Evolutionary conservation across 2,888 invertebrate species (phyloP), one percentile per base, ranked within the genome.

Genomic region (Ormyrus labotus): DNA sequence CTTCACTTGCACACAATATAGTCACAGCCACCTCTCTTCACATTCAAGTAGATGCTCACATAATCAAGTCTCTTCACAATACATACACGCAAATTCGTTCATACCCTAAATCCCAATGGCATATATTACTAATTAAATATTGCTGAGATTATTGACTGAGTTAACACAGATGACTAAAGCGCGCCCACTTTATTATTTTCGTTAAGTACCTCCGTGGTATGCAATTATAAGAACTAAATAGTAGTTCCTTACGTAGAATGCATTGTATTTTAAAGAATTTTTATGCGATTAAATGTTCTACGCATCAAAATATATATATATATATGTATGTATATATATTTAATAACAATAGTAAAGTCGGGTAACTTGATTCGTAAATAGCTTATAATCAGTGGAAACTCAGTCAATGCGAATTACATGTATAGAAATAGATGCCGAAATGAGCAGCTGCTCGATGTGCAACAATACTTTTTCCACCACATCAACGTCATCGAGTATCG

Each of bases 341-440:
- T 55, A 55, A 64, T 75, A 80, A 79, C 69, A 81, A 73, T 73
- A 72, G 60, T 78, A 51, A 68, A 76, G 47, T 70, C 50, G 64
- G 63, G 13, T 51, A 47, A 72, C 57, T 77, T 47, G 76, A 76
- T 72, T 74, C 58, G 64, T 72, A 47, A 63, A 61, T 64, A 63
- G 65, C 57, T 74, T 68, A 47, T 64, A 61, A 70, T 77, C 70
- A 58, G 77, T 80, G 82, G 74, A 64, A 82, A 80, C 82, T 82
- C 80, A 82, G 82, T 78, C 82, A 82, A 84, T 83, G 82, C 82
- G 86, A 87, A 87, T 88, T 88, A 89, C 83, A 87, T 87, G 87
- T 87, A 87, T 86, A 89, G 85, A 89, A 88, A 87, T 88, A 87
- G 87, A 87, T 89, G 89, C 85, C 87, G 86, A 87, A 89, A 88